Base-by-base conservation (phyloP, 2,888 invertebrate genomes). In the Heliconius sara region DNA sequence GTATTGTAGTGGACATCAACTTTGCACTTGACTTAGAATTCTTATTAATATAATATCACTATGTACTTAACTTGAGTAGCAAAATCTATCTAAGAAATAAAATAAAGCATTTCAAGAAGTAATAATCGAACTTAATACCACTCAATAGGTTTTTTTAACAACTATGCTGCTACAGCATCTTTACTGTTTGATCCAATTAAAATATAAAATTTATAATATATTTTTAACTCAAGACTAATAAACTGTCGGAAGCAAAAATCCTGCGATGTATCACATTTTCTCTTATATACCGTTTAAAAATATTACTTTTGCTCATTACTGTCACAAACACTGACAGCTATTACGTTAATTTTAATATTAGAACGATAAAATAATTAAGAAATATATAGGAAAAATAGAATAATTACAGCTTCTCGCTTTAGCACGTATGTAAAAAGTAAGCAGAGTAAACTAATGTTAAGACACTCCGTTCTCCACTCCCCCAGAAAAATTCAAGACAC, bases 231-330 rank as follows among this genome's bases (percentile, higher is more conserved):
- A 25, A 25, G 25, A 27, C 43, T 70, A 68, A 43, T 70, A 70
- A 47, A 43, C 70, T 70, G 70, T 70, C 70, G 70, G 70, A 70
- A 70, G 70, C 70, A 47, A 43, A 43, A 43, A n/a, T 34, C 34
- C 68, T n/a, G 43, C 6, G 70, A 70, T 47, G 70, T 43, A 43
- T n/a, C 13, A 70, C 70, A 47, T 70, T 68, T 68, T 68, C 70
- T 70, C 19, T 70, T 16, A 19, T 25, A 70, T 70, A 70, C 43
- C 43, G 19, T 43, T 43, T 68, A 43, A 70, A 70, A 70, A 39
- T 47, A 47, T 70, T 47, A 70, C 43, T 70, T 68, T 70, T 70
- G 43, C 70, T 70, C 70, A 70, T 70, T 70, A 70, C 70, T 47
- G 43, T 70, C 70, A 70, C 25, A 47, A 43, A 70, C 70, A 70